Conservation (phyloP, 2,797 vertebrate genomes). For the Myotis vivesi region DNA sequence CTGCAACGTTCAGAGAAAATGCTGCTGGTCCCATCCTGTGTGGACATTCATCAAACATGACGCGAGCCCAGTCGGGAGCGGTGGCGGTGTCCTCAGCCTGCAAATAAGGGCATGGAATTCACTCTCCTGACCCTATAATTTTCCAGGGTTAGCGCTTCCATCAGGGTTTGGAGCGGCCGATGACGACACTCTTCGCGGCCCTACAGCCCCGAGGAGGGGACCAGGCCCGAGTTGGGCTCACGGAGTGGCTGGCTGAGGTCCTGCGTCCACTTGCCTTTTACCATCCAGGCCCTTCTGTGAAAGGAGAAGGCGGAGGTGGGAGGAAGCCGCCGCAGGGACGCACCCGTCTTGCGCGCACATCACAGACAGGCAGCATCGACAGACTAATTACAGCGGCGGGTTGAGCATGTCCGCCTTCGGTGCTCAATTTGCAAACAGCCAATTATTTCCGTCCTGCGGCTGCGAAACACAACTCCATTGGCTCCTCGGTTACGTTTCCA, state of each 20-base stretch:
- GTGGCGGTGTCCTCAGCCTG: not conserved
- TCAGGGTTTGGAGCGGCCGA: not conserved
- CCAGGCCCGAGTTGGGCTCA: not conserved
- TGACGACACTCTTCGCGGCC: constrained; percentile 6
- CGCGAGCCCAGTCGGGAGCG: constrained; percentile 17
- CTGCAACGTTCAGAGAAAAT: constrained; percentile 69
- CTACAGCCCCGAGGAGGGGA: not conserved
- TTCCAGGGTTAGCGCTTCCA: not conserved
- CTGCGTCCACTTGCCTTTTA: not conserved
- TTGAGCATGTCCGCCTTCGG: constrained; percentile 54
- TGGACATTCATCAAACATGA: constrained; percentile 58
- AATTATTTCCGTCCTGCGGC: constrained; percentile 57
- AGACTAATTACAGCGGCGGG: constrained; percentile 69
- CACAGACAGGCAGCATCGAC: constrained; percentile 16
- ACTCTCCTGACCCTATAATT: not conserved
- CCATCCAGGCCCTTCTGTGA: not conserved
- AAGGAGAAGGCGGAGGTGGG: not conserved
- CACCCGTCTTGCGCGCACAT: constrained; percentile 5
- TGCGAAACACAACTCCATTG: constrained; percentile 60
- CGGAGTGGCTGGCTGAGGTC: not conserved
- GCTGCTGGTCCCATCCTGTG: constrained; percentile 54
- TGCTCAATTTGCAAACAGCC: constrained; percentile 75
- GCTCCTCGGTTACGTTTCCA: constrained; percentile 16
- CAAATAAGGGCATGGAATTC: constrained; percentile 35
- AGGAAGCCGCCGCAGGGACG: not conserved